A percentile compares a stretch with the other conserved stretches of the same genome.
These are phyloP conservation scores for Strigamia maritima DNA, from an alignment of 2,888 invertebrate genomes.

Conservation along the genomic window DNA sequence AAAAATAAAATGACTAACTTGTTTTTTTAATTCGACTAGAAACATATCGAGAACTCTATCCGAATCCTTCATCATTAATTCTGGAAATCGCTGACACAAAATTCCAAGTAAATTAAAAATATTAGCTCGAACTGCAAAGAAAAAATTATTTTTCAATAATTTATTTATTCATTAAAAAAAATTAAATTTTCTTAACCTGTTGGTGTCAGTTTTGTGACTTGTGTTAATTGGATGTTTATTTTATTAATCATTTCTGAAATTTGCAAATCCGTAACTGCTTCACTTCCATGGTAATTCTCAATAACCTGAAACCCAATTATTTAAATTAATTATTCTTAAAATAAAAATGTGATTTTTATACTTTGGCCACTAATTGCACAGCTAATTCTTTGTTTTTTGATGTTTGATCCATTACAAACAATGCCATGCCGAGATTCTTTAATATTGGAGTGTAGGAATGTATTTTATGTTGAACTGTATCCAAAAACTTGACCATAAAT, in stretches of 20 bases:
- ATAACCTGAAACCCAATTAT: too few relatives aligned
- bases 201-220: background rate
- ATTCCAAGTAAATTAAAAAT: background rate
- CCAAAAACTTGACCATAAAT: background rate
- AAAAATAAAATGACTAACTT: background rate
- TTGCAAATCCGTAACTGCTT: background rate
- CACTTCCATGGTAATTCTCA: background rate
- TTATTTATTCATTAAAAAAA: too few relatives aligned
- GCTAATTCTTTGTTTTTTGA: background rate
- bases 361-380: background rate
- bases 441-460: background rate
- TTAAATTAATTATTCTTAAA: too few relatives aligned
- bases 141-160: background rate
- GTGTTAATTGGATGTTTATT: background rate
- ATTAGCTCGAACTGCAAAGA: background rate
- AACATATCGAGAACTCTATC: background rate
- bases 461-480: background rate
- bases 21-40: background rate
- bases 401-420: background rate
- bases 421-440: background rate
- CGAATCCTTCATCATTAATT: background rate
- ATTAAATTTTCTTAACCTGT: too few relatives aligned
- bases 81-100: background rate
- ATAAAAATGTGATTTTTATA: too few relatives aligned
- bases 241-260: background rate